phyloP scores from a whole-genome alignment of 2,888 invertebrate genomes.

The Dryomyza anilis region DNA sequence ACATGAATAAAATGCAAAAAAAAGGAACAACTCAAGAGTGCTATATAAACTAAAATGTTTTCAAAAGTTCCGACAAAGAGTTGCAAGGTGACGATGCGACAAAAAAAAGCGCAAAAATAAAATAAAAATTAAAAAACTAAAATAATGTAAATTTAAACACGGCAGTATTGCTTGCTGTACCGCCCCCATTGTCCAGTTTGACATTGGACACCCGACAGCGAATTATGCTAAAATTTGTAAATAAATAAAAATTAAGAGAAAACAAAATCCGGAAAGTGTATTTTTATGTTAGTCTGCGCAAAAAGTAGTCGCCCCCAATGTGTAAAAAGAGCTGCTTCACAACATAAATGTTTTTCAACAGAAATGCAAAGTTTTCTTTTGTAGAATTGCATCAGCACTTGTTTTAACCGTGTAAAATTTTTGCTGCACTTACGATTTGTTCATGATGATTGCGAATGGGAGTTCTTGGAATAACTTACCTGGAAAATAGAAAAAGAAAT shows the following conservation, averaged over 20 bases:
- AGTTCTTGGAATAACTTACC: too few relatives aligned
- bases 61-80: not conserved
- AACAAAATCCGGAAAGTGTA: conserved; percentile 23
- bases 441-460: too few relatives aligned
- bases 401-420: conserved; percentile 2
- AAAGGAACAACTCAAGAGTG: not conserved
- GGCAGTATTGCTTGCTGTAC: not conserved
- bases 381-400: conserved; percentile 1
- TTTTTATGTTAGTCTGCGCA: conserved; percentile 24
- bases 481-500: too few relatives aligned
- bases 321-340: not conserved
- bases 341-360: conserved; percentile 1
- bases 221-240: not conserved
- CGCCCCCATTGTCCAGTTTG: conserved; percentile 8
- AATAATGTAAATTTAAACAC: not conserved
- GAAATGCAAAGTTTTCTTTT: not conserved
- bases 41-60: not conserved
- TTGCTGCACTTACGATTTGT: too few relatives aligned
- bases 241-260: not conserved
- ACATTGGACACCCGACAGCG: conserved; percentile 17
- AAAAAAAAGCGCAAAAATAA: not conserved
- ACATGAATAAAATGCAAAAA: not conserved
- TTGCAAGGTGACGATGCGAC: not conserved
- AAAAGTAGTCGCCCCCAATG: conserved; percentile 1
- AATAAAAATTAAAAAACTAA: not conserved